Evolutionary conservation across 2,113 vertebrate genomes (phyloP).

Genomic region (Odontesthes bonariensis): DNA sequence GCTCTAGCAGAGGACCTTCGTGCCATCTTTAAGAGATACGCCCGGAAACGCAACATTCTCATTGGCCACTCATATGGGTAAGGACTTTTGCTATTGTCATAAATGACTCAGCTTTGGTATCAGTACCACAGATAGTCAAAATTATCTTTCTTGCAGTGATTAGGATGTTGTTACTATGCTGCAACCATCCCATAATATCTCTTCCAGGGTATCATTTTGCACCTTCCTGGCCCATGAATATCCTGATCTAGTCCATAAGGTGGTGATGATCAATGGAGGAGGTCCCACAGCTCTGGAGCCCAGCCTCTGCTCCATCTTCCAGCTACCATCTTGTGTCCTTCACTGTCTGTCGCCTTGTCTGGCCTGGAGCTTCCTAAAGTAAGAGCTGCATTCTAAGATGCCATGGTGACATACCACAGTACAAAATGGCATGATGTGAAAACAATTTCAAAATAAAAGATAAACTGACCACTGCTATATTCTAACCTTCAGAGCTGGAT

Average conservation of each 20-base stretch:
- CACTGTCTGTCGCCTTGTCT: conserved; percentile 95
- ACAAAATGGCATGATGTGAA: background rate
- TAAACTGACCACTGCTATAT: background rate
- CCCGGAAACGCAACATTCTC: conserved; percentile 92
- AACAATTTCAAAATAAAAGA: background rate
- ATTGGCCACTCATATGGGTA: conserved; percentile 96
- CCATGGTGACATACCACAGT: background rate
- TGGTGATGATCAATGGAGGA: conserved; percentile 98
- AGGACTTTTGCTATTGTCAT: conserved; percentile 40
- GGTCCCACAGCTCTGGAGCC: conserved; percentile 96
- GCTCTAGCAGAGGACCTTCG: conserved; percentile 95
- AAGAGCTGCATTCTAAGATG: conserved; percentile 59
- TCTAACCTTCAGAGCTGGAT: conserved; percentile 87
- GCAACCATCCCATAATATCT: background rate
- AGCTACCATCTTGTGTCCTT: conserved; percentile 93
- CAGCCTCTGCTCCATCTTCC: conserved; percentile 97
- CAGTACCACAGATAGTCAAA: background rate
- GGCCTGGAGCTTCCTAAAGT: conserved; percentile 99
- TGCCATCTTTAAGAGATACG: conserved; percentile 93
- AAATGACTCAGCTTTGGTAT: background rate
- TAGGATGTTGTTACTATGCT: background rate
- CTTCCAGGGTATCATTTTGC: conserved; percentile 93
- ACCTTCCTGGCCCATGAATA: conserved; percentile 98
- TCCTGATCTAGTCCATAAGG: conserved; percentile 95
- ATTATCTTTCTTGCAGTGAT: background rate